Base-by-base conservation (phyloP, 1,140 invertebrate species). In the fruit fly (Drosophila melanogaster) region DNA sequence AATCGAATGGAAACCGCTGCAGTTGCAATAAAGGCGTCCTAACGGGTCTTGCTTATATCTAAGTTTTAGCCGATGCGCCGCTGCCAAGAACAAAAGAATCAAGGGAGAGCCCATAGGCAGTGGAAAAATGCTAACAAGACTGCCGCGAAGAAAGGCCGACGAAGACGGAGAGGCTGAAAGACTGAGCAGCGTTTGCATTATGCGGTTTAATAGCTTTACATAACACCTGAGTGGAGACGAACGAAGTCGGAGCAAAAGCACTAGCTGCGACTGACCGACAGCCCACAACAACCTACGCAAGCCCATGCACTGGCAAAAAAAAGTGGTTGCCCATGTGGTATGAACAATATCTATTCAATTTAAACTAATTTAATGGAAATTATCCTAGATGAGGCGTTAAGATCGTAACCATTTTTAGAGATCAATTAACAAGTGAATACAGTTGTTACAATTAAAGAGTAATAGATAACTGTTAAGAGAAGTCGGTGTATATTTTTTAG, bases 171-270 rank as follows among this genome's bases (percentile, higher is more conserved):
- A 40, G 65, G 60, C 64, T 33, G 24, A 50, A 30, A 58, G 59
- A 46, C 59, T 22, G 61, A 67, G 51, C 67, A 58, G 41, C 66
- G 62, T 54, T 62, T 38, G 67, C 78, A 69, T 60, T 72, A 67
- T 76, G 76, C 79, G 77, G 81, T 24, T 76, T 81, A 87, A 86
- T 87, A 72, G 79, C 70, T 65, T 86, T 86, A 67, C 84, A 86
- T 86, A 86, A 86, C 84, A 86, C 75, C 80, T 49, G 64, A 83
- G 46, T 70, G 58, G 61, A 59, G 77, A 41, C 38, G 53, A 38
- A 53, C 38, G 53, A 33, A 49, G 69, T 24, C 33, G 47, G 24
- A 37, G 65, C 33, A 12, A 26, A 35, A 40, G 30, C 33, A 38
- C 26, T 14, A 35, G 38, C 57, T 26, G 49, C 47, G 56, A 70